Evolutionary conservation across 2,113 vertebrate species (phyloP).

Genomic region (Salvelinus alpinus): DNA sequence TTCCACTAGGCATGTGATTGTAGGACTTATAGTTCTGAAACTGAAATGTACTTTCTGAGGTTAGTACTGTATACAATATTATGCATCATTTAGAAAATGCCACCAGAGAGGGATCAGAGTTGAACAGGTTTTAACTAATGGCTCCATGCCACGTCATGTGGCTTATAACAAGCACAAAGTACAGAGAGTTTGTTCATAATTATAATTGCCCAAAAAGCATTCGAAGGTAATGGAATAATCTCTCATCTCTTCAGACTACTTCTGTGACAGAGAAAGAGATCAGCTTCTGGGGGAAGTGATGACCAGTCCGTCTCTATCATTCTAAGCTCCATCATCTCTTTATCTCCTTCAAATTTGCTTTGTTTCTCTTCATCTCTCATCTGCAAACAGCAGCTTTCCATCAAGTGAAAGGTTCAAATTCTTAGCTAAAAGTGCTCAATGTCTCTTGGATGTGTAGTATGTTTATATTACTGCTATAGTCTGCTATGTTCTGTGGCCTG

Average conservation of each 20-base stretch:
- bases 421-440: conserved; percentile 16
- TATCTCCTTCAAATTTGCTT: conserved; percentile 31
- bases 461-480: neutral
- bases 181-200: no score
- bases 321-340: neutral
- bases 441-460: neutral
- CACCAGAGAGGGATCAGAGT: no score
- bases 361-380: conserved; percentile 6
- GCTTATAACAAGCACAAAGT: no score
- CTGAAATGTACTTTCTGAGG: no score
- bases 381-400: neutral
- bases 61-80: no score
- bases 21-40: no score
- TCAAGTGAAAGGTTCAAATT: conserved; percentile 21
- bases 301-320: neutral
- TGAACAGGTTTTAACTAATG: no score
- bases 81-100: no score
- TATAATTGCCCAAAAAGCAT: neutral
- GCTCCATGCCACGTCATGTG: no score
- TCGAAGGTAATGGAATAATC: neutral
- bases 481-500: no score
- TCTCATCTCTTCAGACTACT: neutral
- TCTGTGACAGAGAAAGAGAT: neutral
- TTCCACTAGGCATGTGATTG: no score
- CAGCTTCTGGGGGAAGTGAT: neutral